Base-by-base conservation (phyloP, 2,113 vertebrate species). In the Syrmaticus mikado region DNA sequence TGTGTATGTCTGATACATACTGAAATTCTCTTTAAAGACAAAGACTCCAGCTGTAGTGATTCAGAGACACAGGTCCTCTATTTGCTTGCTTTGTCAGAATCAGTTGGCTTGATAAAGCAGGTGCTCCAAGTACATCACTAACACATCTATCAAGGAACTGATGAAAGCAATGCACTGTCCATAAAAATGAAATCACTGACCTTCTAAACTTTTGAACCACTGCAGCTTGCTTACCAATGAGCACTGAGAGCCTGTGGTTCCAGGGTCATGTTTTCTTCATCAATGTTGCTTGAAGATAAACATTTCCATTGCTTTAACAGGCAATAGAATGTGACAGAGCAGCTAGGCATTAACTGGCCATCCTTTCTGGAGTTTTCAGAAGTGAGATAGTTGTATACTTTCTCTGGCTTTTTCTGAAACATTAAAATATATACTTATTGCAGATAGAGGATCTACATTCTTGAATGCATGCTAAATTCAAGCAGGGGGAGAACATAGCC, bases 41-140 rank as follows among this genome's bases (percentile, higher is more conserved):
- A 70, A 68, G 50, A 78, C 52, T 90, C 70, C 46, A 75, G 61
- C 70, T 87, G 17, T 53, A 21, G 41, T 36, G 72, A 78, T 52
- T 82, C 48, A 24, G 72, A 81, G 50, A 24, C 45, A 5, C 3
- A 85, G n/a, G 5, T 71, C 71, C 76, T 87, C 78, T 34, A 38
- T 41, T 85, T 58, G 12, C 58, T 58, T 36, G n/a, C 82, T 85
- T 10, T 57, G 66, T 85, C 52, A 70, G 58, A 73, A 53, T 15
- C 6, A n/a, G 43, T 65, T 90, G 86, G 66, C 77, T 40, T 79
- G 67, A 53, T 89, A 92, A 90, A 90, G 61, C 74, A 87, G 66
- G 48, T 76, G 77, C 66, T 88, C 67, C 66, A 53, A 25, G 62
- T 76, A 6, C 36, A 46, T 72, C 78, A 92, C 81, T 71, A 87